Conservation (phyloP, 2,888 invertebrate species). For the Exephanes ischioxanthus region DNA sequence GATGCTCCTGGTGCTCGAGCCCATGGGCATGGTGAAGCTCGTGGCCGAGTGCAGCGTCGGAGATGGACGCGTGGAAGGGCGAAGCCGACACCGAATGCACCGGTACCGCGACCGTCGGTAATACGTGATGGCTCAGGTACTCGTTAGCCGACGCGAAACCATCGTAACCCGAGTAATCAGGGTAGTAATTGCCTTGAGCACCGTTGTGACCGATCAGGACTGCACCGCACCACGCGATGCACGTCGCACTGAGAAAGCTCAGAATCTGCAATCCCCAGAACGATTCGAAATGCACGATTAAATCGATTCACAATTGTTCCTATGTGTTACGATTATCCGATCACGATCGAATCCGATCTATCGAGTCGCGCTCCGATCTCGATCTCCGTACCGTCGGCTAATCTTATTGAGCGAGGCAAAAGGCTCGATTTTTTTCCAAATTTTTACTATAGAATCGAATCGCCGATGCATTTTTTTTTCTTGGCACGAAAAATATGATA, state of each 20-base stretch:
- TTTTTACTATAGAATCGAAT: too few species aligned
- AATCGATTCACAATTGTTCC: background rate
- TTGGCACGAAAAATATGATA: background rate
- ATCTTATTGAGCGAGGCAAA: background rate
- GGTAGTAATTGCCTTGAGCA: conserved; percentile 76
- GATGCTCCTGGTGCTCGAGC: conserved; percentile 66
- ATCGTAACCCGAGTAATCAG: conserved; percentile 80
- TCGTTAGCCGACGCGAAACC: conserved; percentile 75
- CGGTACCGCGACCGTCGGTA: conserved; percentile 82
- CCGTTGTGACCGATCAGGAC: conserved; percentile 79
- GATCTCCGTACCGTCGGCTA: background rate
- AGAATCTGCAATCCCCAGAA: conserved; percentile 74
- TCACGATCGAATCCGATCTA: conserved; percentile 13
- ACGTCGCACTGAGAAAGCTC: conserved; percentile 74
- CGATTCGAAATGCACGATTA: conserved; percentile 1
- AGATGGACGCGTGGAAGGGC: conserved; percentile 76
- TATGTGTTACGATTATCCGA: background rate
- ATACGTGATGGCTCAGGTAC: conserved; percentile 78
- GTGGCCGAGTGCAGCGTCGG: conserved; percentile 67
- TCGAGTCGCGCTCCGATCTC: background rate
- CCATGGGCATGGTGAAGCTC: conserved; percentile 71
- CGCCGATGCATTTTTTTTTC: too few species aligned
- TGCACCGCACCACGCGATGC: conserved; percentile 75
- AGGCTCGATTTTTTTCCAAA: too few species aligned
- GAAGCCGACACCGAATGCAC: conserved; percentile 82